Percentiles rank a stretch among this genome's conserved stretches.
phyloP scores from a whole-genome alignment of 2,888 invertebrate genomes.

The Lepetodrilus schrolli region DNA sequence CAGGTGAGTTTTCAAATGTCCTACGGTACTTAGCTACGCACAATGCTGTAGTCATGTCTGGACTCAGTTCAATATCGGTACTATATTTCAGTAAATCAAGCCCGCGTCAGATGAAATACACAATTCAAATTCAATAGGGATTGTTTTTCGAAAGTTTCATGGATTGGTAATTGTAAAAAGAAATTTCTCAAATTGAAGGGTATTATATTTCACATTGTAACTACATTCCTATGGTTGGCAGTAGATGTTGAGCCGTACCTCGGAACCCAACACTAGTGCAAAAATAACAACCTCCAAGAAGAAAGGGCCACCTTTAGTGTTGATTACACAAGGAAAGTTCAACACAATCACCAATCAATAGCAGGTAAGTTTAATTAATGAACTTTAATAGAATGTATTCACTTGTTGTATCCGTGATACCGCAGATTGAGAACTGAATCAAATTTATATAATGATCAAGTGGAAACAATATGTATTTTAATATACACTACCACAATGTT shows the following conservation, averaged over 20 bases:
- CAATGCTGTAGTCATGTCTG: too few species aligned
- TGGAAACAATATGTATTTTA: too few species aligned
- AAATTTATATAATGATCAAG: too few species aligned
- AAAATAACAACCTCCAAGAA: neutral
- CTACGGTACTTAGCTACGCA: too few species aligned
- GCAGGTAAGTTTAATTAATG: too few species aligned
- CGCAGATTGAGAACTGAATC: too few species aligned
- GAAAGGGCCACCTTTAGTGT: neutral
- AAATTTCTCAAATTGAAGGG: neutral
- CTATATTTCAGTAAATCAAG: neutral
- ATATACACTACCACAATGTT: too few species aligned
- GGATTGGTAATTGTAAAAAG: constrained; percentile 19
- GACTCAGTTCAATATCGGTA: too few species aligned
- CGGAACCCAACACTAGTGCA: neutral
- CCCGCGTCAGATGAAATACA: neutral
- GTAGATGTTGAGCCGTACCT: neutral
- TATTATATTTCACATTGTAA: constrained; percentile 10
- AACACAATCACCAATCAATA: neutral
- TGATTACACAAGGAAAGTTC: neutral
- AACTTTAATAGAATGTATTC: neutral
- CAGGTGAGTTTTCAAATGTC: too few species aligned
- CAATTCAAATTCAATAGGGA: neutral
- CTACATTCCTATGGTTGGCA: neutral
- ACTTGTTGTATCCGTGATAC: too few species aligned
- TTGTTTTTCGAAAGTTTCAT: neutral